These are phyloP conservation scores for Caenorhabditis wallacei DNA, from an alignment of 2,888 invertebrate genomes.

Conservation along the genomic window DNA sequence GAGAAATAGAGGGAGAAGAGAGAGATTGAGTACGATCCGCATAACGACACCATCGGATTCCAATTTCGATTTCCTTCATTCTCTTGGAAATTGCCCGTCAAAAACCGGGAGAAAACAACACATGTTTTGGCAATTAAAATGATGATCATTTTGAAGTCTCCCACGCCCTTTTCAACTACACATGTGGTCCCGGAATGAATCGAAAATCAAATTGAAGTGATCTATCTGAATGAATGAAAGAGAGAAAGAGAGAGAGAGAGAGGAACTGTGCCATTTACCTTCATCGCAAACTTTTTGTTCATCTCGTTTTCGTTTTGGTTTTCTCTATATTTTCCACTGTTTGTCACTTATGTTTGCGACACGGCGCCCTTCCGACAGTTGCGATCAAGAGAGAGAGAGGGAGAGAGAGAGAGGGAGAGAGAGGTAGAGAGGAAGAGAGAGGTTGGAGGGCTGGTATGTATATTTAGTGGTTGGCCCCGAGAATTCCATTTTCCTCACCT, in stretches of 20 bases:
- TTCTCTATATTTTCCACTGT: constrained; percentile 15
- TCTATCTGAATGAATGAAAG: neutral
- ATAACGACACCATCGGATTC: constrained; percentile 32
- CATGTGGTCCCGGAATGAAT: constrained; percentile 41
- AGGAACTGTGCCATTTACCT: neutral
- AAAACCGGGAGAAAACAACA: constrained; percentile 15
- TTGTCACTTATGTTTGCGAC: constrained; percentile 46
- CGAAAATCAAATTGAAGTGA: constrained; percentile 10
- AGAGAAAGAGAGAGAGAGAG: neutral
- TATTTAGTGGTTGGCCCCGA: constrained; percentile 59
- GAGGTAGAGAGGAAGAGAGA: neutral
- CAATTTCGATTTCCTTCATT: constrained; percentile 5
- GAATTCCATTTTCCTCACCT: constrained; percentile 33
- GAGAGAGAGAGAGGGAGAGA: neutral
- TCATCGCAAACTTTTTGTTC: constrained; percentile 39
- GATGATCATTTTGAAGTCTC: constrained; percentile 21
- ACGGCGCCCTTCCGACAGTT: constrained; percentile 33
- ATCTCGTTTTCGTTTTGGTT: constrained; percentile 37
- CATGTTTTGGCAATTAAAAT: constrained; percentile 59
- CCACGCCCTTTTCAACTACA: constrained; percentile 25
- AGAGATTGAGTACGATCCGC: constrained; percentile 4
- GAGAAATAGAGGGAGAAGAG: neutral
- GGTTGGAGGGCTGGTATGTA: constrained; percentile 44
- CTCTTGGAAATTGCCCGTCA: constrained; percentile 12
- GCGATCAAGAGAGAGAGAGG: constrained; percentile 3